A percentile compares a stretch with the other conserved stretches of the same genome.
Evolutionary conservation across 2,113 vertebrate genomes (phyloP).

Genomic region (Istiophorus platypterus): DNA sequence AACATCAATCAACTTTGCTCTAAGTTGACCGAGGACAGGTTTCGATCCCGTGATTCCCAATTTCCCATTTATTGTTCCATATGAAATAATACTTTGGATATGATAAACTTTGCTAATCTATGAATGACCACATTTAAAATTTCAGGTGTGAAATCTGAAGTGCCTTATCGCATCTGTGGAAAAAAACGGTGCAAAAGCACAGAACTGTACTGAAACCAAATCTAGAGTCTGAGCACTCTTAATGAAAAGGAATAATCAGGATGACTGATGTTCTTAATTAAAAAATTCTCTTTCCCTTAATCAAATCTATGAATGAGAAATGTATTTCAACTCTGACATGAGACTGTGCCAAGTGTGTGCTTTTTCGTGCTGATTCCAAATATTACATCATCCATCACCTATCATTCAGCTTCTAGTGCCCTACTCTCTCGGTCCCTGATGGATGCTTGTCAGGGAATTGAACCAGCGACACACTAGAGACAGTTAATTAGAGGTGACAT

Average conservation of each 20-base stretch:
- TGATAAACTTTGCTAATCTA: neutral
- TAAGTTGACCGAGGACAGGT: neutral
- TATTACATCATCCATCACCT: slow-evolving; percentile 72
- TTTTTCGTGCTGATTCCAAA: slow-evolving; percentile 61
- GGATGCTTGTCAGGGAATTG: slow-evolving; percentile 79
- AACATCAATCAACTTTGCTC: slow-evolving; percentile 5
- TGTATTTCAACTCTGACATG: slow-evolving; percentile 72
- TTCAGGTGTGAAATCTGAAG: slow-evolving; percentile 4
- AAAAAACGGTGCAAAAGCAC: neutral
- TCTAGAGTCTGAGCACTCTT: slow-evolving; percentile 17
- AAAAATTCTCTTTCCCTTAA: slow-evolving; percentile 75
- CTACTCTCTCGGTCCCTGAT: slow-evolving; percentile 72
- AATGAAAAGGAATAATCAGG: slow-evolving; percentile 68
- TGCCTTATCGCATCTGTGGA: slow-evolving; percentile 6
- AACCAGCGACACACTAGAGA: slow-evolving; percentile 71
- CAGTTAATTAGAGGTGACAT: slow-evolving; percentile 81
- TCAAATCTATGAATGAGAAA: slow-evolving; percentile 76
- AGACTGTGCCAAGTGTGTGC: slow-evolving; percentile 32
- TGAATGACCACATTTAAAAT: neutral
- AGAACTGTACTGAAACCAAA: slow-evolving; percentile 17
- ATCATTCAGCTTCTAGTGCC: slow-evolving; percentile 55
- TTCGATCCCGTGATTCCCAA: neutral
- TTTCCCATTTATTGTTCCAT: neutral
- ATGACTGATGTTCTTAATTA: slow-evolving; percentile 78
- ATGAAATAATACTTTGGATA: neutral